Evolutionary conservation across 2,113 vertebrate genomes (phyloP).

Genomic region (Naja naja): DNA sequence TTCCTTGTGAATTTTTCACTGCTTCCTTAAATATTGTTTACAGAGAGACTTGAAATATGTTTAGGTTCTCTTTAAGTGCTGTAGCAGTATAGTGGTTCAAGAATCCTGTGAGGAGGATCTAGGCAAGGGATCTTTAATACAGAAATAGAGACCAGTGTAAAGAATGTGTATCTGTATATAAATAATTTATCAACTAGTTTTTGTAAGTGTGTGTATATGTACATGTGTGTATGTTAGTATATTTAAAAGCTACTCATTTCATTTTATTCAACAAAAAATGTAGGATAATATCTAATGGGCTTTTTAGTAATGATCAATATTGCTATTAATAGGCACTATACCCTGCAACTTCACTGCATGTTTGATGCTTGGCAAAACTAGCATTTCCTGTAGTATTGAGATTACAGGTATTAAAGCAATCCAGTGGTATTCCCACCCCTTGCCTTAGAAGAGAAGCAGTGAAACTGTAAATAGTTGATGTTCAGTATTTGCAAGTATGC

Average conservation of each 20-base stretch:
- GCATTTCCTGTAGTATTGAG: slow-evolving; percentile 71
- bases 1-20: slow-evolving; percentile 67
- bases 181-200: slow-evolving; percentile 80
- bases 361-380: slow-evolving; percentile 84
- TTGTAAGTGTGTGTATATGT: slow-evolving; percentile 73
- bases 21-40: slow-evolving; percentile 81
- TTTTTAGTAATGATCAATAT: slow-evolving; percentile 83
- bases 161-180: slow-evolving; percentile 96
- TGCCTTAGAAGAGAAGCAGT: slow-evolving; percentile 78
- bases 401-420: slow-evolving; percentile 73
- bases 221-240: slow-evolving; percentile 78
- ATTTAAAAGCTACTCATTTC: slow-evolving; percentile 83
- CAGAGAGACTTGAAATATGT: slow-evolving; percentile 72
- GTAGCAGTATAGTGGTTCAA: slow-evolving; percentile 72
- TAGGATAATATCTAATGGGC: slow-evolving; percentile 76
- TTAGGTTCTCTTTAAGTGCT: slow-evolving; percentile 69
- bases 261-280: slow-evolving; percentile 76
- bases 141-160: slow-evolving; percentile 81
- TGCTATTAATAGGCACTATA: slow-evolving; percentile 89
- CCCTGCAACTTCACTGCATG: slow-evolving; percentile 88
- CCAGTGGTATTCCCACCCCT: slow-evolving; percentile 77
- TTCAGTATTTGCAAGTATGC: slow-evolving; percentile 89
- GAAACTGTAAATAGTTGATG: slow-evolving; percentile 92
- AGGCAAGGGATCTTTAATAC: slow-evolving; percentile 54
- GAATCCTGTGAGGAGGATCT: slow-evolving; percentile 70